phyloP scores from a whole-genome alignment of 2,888 invertebrate species.

The Podotricha telesiphe region DNA sequence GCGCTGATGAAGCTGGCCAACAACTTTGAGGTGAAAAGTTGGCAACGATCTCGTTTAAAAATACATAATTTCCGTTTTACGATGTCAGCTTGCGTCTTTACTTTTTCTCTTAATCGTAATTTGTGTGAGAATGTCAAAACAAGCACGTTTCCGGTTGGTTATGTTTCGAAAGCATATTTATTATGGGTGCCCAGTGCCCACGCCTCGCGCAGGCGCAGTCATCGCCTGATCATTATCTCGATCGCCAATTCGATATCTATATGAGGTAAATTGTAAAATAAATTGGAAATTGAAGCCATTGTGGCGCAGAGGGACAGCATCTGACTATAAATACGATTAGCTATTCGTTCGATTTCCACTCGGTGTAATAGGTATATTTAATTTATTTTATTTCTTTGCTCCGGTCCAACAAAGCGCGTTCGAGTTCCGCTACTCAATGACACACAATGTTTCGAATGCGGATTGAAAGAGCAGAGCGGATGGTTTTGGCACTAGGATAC shows the following conservation, averaged over 20 bases:
- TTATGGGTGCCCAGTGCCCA: background rate
- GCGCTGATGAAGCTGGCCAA: conserved; percentile 15
- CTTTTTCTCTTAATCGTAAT: conserved; percentile 25
- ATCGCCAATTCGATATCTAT: background rate
- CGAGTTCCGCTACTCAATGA: too few relatives aligned
- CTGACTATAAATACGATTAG: too few relatives aligned
- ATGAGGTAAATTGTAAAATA: background rate
- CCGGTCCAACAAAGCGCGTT: too few relatives aligned
- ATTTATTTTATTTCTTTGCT: too few relatives aligned
- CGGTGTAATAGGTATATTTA: too few relatives aligned
- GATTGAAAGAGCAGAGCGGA: too few relatives aligned
- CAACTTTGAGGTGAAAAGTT: conserved; percentile 25
- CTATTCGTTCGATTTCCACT: too few relatives aligned
- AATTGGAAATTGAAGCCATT: too few relatives aligned
- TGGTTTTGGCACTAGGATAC: too few relatives aligned
- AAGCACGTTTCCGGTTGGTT: conserved; percentile 2
- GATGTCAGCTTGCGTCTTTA: conserved; percentile 22
- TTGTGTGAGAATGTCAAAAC: conserved; percentile 22
- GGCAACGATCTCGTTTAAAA: conserved; percentile 21
- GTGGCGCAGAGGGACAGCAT: too few relatives aligned
- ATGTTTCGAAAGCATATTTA: background rate
- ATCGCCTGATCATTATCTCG: conserved; percentile 7
- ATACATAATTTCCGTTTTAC: conserved; percentile 24
- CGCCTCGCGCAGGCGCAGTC: background rate
- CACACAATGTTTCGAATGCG: too few relatives aligned